A percentile compares a stretch with the other conserved stretches of the same genome.
These are phyloP conservation scores for Buathra laborator DNA, from an alignment of 2,888 invertebrate genomes.

Conservation along the genomic window DNA sequence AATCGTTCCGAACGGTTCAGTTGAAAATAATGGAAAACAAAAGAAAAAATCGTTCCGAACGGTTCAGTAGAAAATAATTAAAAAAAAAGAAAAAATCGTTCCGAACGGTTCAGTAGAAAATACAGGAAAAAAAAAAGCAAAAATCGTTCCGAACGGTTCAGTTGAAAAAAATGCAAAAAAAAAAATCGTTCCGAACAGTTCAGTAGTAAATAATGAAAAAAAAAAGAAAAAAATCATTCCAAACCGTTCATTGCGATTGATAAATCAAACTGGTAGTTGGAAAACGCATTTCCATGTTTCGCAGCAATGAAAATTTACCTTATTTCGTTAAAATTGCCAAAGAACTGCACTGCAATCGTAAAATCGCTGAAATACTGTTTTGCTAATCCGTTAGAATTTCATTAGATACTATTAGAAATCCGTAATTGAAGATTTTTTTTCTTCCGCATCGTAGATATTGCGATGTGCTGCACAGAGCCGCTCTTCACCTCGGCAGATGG, in stretches of 20 bases:
- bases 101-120: too few species aligned
- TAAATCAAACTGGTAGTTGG: too few species aligned
- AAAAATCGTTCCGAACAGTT: too few species aligned
- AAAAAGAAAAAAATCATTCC: not conserved
- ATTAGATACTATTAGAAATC: too few species aligned
- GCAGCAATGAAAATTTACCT: not conserved
- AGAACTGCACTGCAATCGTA: not conserved
- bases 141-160: too few species aligned
- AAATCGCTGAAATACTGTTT: not conserved
- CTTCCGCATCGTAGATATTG: conserved; percentile 87
- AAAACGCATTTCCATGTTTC: not conserved
- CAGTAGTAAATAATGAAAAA: too few species aligned
- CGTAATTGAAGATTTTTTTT: conserved; percentile 26
- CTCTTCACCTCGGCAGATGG: conserved; percentile 95
- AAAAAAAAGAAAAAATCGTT: too few species aligned
- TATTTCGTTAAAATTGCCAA: not conserved
- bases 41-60: too few species aligned
- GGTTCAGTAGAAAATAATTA: too few species aligned
- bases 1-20: not conserved
- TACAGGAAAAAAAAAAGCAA: too few species aligned
- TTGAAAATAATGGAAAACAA: too few species aligned
- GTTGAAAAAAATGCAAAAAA: too few species aligned
- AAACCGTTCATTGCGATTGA: not conserved
- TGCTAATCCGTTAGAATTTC: not conserved
- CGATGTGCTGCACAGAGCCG: conserved; percentile 95